A percentile compares a stretch with the other conserved stretches of the same genome.
Evolutionary conservation across 2,113 vertebrate genomes (phyloP).

Genomic region (Oreamnos americanus): DNA sequence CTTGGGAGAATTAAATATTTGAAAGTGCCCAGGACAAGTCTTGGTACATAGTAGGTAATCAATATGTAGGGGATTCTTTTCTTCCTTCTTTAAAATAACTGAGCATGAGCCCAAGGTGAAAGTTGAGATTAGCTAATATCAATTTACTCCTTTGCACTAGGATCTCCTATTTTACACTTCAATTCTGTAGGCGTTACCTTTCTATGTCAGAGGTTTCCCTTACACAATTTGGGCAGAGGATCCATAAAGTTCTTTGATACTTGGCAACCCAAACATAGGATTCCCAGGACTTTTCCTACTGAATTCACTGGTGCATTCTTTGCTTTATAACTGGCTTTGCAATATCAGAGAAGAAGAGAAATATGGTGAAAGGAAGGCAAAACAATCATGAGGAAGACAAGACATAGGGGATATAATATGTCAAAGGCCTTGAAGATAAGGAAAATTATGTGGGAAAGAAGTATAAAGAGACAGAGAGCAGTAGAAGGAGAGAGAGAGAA

Average conservation of each 20-base stretch:
- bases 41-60: conserved; percentile 77
- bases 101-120: conserved; percentile 60
- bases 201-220: not conserved
- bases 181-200: not conserved
- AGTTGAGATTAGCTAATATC: conserved; percentile 39
- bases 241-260: not conserved
- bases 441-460: not conserved
- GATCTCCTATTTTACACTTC: not conserved
- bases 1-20: conserved; percentile 77
- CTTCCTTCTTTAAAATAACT: conserved; percentile 66
- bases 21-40: conserved; percentile 55
- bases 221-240: not conserved
- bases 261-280: not conserved
- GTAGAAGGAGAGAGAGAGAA: not conserved
- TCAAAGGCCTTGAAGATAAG: not conserved
- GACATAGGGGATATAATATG: fast-evolving
- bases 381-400: not conserved
- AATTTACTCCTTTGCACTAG: not conserved
- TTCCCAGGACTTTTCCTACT: not conserved
- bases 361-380: not conserved
- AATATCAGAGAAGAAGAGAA: not conserved
- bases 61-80: conserved; percentile 64
- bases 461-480: not conserved
- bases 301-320: not conserved
- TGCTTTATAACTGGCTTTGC: not conserved